A percentile compares a stretch with the other conserved stretches of the same genome.
Evolutionary conservation across 1,140 invertebrate species (phyloP).

Genomic region (Stratiolaelaps scimitus): DNA sequence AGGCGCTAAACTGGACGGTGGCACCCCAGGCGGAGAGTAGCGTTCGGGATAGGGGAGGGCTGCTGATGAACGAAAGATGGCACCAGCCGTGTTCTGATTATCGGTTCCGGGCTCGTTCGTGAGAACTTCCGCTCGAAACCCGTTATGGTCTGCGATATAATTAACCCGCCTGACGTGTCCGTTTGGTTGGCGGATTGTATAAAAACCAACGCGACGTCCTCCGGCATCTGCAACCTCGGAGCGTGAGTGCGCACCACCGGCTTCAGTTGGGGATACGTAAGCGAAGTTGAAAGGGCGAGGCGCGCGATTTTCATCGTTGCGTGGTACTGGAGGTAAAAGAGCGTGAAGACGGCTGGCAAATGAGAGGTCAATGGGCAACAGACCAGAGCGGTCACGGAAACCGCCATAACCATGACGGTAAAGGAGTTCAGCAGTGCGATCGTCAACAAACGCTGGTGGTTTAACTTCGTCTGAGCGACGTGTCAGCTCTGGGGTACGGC

Average conservation of each 20-base stretch:
- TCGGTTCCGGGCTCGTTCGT: constrained; percentile 35
- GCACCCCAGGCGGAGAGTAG: constrained; percentile 8
- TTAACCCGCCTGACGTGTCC: constrained; percentile 32
- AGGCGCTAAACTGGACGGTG: constrained; percentile 4
- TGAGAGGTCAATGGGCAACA: constrained; percentile 6
- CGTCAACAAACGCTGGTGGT: constrained; percentile 11
- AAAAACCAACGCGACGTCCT: constrained; percentile 18
- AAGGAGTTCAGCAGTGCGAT: constrained; percentile 10
- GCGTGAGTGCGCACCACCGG: constrained; percentile 7
- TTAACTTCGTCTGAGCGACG: constrained; percentile 16
- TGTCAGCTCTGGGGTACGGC: neutral
- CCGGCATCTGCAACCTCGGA: constrained; percentile 14
- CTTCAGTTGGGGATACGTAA: constrained; percentile 16
- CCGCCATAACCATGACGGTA: constrained; percentile 11
- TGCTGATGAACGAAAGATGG: constrained; percentile 31
- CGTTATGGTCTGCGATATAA: constrained; percentile 33
- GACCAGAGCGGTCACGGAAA: constrained; percentile 10
- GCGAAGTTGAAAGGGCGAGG: constrained; percentile 15
- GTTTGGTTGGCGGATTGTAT: constrained; percentile 27
- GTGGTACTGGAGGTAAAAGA: constrained; percentile 5
- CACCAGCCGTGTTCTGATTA: constrained; percentile 33
- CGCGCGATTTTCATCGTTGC: constrained; percentile 11
- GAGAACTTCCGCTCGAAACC: constrained; percentile 32
- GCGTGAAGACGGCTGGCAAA: constrained; percentile 20
- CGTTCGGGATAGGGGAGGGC: constrained; percentile 27